Evolutionary conservation across 2,888 invertebrate genomes (phyloP), one percentile per base, ranked within the genome.

Genomic region (Sarcophaga variegata): DNA sequence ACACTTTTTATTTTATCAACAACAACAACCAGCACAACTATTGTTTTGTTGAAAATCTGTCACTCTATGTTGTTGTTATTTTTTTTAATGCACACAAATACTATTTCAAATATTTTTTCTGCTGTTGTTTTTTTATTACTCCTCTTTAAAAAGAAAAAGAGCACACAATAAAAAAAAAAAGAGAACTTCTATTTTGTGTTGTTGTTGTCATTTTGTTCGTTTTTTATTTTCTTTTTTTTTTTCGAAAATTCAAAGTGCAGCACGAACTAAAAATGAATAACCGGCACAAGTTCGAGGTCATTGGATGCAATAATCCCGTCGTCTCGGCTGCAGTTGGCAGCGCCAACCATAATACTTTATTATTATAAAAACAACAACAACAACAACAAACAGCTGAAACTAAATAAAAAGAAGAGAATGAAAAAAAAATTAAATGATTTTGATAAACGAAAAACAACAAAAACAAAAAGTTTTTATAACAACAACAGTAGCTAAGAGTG

Each of bases 261-360:
- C 80, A 85, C 84, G 80, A 85, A 85, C 84, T 85, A 85, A 85
- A 82, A 85, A 71, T 82, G 83, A 87, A 84, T 82, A 87, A 81
- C 81, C 81, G 63, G 85, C 80, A 89, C 89, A 91, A 91, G 91
- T 91, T 91, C 91, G 91, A 91, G 91, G 91, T 91, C 91, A 91
- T 90, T 91, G 91, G 90, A 91, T 90, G 88, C 86, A 89, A 84
- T 85, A 88, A 75, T 82, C 86, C 82, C 82, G 62, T 27, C 27
- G n/a, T 25, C 60, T 17, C 59, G 64, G 59, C 75, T 72, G 54
- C 66, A 75, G 67, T 62, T 59, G 59, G 76, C 78, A 67, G 72
- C 83, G 66, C 64, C 27, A 70, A 63, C 37, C 37, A 37, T 37
- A 37, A 37, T 37, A 37, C 37, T 37, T 37, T 37, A 37, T 37